Percentiles rank a stretch among this genome's conserved stretches.
These are phyloP conservation scores for Linurgus olivaceus DNA, from an alignment of 2,797 vertebrate genomes.

Conservation along the genomic window DNA sequence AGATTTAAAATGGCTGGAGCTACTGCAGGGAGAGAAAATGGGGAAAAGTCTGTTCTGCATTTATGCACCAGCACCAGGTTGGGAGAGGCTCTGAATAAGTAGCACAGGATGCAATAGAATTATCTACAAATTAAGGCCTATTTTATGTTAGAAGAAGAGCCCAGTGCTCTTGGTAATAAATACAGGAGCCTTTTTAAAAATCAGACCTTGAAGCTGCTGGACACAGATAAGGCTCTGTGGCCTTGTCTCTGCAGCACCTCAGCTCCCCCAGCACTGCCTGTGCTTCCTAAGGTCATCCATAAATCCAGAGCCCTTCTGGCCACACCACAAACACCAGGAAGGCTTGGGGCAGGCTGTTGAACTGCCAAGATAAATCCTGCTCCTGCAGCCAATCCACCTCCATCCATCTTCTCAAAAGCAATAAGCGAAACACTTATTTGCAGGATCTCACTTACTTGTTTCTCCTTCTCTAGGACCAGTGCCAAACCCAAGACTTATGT, in stretches of 20 bases:
- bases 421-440: background rate
- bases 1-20: background rate
- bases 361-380: constrained; percentile 3
- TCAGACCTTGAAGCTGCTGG: background rate
- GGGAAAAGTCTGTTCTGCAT: background rate
- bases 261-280: background rate
- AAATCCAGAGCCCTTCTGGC: constrained; percentile 22
- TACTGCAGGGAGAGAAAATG: background rate
- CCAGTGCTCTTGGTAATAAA: background rate
- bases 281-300: background rate
- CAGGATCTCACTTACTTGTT: background rate
- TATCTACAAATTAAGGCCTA: background rate
- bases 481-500: background rate
- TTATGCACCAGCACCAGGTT: background rate
- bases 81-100: background rate
- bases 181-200: background rate
- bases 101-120: background rate
- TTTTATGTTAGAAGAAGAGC: background rate
- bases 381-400: constrained; percentile 3
- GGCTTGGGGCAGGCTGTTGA: background rate
- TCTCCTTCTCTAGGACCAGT: background rate
- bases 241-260: background rate
- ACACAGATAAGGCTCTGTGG: background rate
- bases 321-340: background rate
- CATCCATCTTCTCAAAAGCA: background rate